Conservation (phyloP, 2,113 vertebrate genomes). For the Bubalus kerabau region DNA sequence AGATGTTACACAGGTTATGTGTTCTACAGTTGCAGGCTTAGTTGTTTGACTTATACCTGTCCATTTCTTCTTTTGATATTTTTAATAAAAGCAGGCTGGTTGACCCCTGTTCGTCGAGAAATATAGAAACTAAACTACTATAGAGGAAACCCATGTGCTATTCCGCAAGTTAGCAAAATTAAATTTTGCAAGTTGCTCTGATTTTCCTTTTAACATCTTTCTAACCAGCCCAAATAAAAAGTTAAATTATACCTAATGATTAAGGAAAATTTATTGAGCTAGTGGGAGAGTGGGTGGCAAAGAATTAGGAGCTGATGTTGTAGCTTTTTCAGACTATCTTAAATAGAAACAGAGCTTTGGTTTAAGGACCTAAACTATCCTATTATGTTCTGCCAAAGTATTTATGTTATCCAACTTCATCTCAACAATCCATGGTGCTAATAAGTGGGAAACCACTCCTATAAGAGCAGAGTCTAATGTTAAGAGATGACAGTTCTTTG, state of each 20-base stretch:
- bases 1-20: background rate
- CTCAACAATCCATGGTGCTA: background rate
- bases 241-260: background rate
- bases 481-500: background rate
- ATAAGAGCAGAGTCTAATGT: background rate
- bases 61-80: background rate
- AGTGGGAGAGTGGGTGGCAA: background rate
- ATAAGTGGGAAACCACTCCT: background rate
- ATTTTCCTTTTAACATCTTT: constrained; percentile 8
- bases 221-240: background rate
- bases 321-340: background rate
- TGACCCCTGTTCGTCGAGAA: background rate
- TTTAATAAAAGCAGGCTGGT: background rate
- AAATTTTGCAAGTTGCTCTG: background rate
- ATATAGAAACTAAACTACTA: background rate
- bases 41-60: background rate
- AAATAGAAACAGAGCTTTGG: background rate
- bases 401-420: background rate
- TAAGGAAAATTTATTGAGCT: background rate
- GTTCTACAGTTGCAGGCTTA: background rate
- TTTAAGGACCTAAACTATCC: background rate
- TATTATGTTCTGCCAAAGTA: background rate
- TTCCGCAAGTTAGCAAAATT: background rate
- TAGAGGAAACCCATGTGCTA: background rate
- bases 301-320: background rate